Evolutionary conservation across 2,888 invertebrate species (phyloP), one percentile per base, ranked within the genome.

Genomic region (Labia minor): DNA sequence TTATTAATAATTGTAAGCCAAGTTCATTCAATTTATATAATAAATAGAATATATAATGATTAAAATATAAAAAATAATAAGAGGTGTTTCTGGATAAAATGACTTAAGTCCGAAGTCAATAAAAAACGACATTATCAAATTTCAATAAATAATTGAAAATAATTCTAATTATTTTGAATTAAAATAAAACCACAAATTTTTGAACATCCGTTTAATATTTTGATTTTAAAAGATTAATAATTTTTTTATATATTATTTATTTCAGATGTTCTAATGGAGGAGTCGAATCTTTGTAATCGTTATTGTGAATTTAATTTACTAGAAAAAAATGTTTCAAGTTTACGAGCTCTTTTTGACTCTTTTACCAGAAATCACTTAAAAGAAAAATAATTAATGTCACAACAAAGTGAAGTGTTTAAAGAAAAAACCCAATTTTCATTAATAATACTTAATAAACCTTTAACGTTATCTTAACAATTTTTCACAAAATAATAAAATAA

Each of bases 401-500:
- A 11, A 49, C 49, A 49, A n/a, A 11, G 49, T 49, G 49, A 49
- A 49, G 49, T 49, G 49, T 10, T 8, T 14, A 49, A 49, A 49
- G 3, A 4, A 49, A 49, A 49, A 49, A 49, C 2, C 14, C 49
- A 49, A 49, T 49, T n/a, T 49, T n/a, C 26, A 3, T 26, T 6
- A 26, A 26, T 26, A 26, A 26, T 26, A 26, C n/a, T 49, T n/a
- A 49, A 49, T 49, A 49, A 10, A 49, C 16, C 3, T 49, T n/a
- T 49, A 49, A n/a, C 4, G 14, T 49, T 49, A 49, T 49, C 49
- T 49, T 49, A 11, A n/a, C 49, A n/a, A 49, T 49, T 49, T 49
- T 49, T 49, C 49, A 49, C 14, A 49, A 49, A 49, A 49, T 49
- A 49, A 49, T 49, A 49, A 49, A 49, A 49, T 49, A 49, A 49